phyloP scores from a whole-genome alignment of 92 coral and sea anemone species.

The Desmophyllum pertusum region DNA sequence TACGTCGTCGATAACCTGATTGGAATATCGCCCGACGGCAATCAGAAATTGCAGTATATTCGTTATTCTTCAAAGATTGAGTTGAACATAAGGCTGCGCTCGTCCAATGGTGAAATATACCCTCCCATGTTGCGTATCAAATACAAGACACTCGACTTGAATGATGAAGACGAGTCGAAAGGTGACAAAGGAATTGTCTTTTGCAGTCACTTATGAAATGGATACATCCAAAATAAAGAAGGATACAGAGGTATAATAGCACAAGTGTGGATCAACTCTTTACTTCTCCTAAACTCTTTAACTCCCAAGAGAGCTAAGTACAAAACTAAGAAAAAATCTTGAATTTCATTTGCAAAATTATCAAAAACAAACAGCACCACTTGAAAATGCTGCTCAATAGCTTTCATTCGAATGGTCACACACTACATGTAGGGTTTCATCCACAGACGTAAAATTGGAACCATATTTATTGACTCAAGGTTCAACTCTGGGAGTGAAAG shows the following conservation, averaged over 20 bases:
- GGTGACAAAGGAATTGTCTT: conserved; percentile 69
- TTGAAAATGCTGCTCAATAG: too few species aligned
- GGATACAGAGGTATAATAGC: conserved; percentile 72
- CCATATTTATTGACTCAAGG: too few species aligned
- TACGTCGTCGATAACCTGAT: conserved; percentile 78
- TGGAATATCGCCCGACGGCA: conserved; percentile 58
- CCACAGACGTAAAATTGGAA: too few species aligned
- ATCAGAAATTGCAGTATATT: conserved; percentile 42
- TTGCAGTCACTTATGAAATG: conserved; percentile 82
- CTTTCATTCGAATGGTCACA: too few species aligned
- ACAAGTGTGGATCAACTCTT: too few species aligned
- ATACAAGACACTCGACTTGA: conserved; percentile 74
- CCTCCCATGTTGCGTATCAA: conserved; percentile 81
- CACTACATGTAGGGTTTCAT: too few species aligned
- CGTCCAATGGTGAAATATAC: conserved; percentile 88
- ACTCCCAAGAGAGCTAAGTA: background rate
- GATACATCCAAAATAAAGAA: conserved; percentile 65
- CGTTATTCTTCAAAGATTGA: conserved; percentile 79
- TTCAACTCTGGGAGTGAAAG: too few species aligned
- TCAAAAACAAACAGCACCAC: too few species aligned
- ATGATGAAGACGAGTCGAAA: conserved; percentile 62
- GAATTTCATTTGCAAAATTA: too few species aligned
- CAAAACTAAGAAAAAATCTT: too few species aligned
- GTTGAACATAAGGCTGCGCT: conserved; percentile 71
- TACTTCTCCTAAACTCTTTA: background rate